Base-by-base conservation (phyloP, 2,797 vertebrate species). In the Cuculus canorus region DNA sequence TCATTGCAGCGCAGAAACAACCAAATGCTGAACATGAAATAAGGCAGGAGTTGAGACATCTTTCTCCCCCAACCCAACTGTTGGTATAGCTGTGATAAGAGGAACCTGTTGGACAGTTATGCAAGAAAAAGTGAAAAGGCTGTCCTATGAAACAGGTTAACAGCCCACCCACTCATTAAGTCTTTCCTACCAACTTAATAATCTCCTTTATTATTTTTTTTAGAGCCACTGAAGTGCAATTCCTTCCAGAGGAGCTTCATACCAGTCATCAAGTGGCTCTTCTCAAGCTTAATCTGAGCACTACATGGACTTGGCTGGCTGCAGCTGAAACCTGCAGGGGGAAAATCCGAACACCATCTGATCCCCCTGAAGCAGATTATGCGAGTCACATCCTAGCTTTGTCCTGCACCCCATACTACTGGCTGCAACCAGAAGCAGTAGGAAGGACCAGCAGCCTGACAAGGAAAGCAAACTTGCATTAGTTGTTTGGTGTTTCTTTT, bases 361-460 rank as follows among this genome's bases (percentile, higher is more conserved):
- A 17, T 4, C 17, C 28, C 27, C 15, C 13, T 9, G 3, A 32
- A 48, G 60, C 8, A n/a, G 24, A n/a, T 32, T 56, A 33, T 4
- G 0, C 0, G 0, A 73, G 35, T 70, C 78, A 19, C 13, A 27
- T 52, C 56, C 57, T 17, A 33, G 10, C 4, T 37, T 28, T 37
- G n/a, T 61, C 37, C 60, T 32, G 33, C 17, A 86, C 7, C 24
- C 43, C n/a, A 18, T 48, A 45, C 8, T 25, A n/a, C 17, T 23
- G n/a, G 8, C 41, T 47, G 33, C 35, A 63, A 35, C 16, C 45
- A 41, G 28, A 48, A 83, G 52, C 24, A 13, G 18, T 7, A 8
- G 8, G 18, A 24, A 86, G 21, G 50, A 17, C 17, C 54, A 72
- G 53, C 23, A 83, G 35, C n/a, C 35, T 59, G 27, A 84, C 27